Evolutionary conservation across 2,113 vertebrate genomes (phyloP).

Genomic region (Budorcas taxicolor): DNA sequence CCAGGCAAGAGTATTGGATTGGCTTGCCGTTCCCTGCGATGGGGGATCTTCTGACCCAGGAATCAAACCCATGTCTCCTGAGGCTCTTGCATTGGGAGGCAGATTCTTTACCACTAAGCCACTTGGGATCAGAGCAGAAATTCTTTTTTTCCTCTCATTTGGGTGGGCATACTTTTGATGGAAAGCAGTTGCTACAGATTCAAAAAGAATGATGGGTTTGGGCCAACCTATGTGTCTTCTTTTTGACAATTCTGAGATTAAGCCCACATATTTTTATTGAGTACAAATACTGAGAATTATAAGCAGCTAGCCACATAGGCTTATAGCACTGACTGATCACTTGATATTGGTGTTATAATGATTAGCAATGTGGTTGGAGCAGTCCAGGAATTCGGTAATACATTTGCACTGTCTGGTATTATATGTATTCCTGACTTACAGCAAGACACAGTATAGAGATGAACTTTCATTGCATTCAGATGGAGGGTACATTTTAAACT

Average conservation of each 20-base stretch:
- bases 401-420: neutral
- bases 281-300: constrained; percentile 20
- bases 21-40: neutral
- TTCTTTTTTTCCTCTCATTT: constrained; percentile 10
- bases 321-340: neutral
- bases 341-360: neutral
- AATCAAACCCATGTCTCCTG: neutral
- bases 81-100: neutral
- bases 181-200: constrained; percentile 43
- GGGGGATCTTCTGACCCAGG: neutral
- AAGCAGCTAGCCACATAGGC: neutral
- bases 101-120: neutral
- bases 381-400: neutral
- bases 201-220: constrained; percentile 46
- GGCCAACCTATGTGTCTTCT: constrained; percentile 16
- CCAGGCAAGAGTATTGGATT: neutral
- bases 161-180: constrained; percentile 36
- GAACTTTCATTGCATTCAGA: neutral
- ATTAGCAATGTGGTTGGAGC: neutral
- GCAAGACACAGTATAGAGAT: neutral
- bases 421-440: neutral
- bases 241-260: constrained; percentile 32
- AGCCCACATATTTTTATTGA: constrained; percentile 45
- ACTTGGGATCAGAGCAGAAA: neutral
- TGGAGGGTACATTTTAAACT: neutral